Percentiles rank a stretch among this genome's conserved stretches.
Evolutionary conservation across 2,113 vertebrate species (phyloP).

Genomic region (Dascyllus trimaculatus): DNA sequence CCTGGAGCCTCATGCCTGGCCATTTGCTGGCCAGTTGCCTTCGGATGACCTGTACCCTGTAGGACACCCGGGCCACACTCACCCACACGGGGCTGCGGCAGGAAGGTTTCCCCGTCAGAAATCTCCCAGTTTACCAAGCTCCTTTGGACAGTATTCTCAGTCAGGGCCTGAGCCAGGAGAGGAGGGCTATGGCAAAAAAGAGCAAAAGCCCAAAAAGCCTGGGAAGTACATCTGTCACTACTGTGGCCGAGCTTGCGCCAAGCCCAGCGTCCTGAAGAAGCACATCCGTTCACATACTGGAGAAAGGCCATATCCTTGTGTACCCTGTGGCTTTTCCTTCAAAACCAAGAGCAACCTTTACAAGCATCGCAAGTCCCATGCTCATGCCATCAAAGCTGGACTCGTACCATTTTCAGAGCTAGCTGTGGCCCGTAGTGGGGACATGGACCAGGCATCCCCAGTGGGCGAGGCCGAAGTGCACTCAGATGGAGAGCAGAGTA

Average conservation of each 20-base stretch:
- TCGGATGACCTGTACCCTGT: conserved; percentile 92
- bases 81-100: conserved; percentile 84
- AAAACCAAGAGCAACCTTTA: conserved; percentile 99
- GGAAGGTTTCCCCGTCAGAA: conserved; percentile 91
- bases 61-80: conserved; percentile 90
- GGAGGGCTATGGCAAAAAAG: conserved; percentile 92
- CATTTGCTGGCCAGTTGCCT: conserved; percentile 91
- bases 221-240: conserved; percentile 98
- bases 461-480: conserved; percentile 93
- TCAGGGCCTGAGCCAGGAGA: conserved; percentile 91
- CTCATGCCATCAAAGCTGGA: conserved; percentile 99
- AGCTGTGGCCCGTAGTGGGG: conserved; percentile 88
- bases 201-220: conserved; percentile 97
- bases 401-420: conserved; percentile 95
- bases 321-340: conserved; percentile 98
- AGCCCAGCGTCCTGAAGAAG: conserved; percentile 98
- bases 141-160: conserved; percentile 94
- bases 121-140: conserved; percentile 90
- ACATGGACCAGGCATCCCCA: conserved; percentile 90
- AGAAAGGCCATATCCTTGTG: conserved; percentile 96
- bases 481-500: conserved; percentile 97
- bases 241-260: conserved; percentile 97
- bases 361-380: conserved; percentile 99
- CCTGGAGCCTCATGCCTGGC: conserved; percentile 93
- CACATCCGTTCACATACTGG: conserved; percentile 99